A percentile compares a stretch with the other conserved stretches of the same genome.
Conservation (phyloP, 2,888 invertebrate species). For the Phragmatobia fuliginosa region DNA sequence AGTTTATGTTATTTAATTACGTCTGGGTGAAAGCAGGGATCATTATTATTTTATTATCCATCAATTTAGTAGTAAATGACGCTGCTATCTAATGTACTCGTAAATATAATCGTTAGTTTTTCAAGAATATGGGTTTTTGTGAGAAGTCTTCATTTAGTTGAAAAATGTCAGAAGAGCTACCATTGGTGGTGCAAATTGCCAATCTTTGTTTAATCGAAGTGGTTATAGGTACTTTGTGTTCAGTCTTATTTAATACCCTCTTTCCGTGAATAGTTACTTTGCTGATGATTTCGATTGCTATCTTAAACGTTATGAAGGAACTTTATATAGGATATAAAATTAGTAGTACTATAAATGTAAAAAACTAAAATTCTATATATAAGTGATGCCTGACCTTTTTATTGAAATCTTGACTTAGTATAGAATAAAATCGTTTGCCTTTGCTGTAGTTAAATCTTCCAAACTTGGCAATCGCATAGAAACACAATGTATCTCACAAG, state of each 20-base stretch:
- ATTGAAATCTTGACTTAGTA: too few relatives aligned
- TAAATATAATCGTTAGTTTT: slow-evolving; percentile 29
- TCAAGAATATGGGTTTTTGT: slow-evolving; percentile 21
- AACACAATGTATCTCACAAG: too few relatives aligned
- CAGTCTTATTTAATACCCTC: not conserved
- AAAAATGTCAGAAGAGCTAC: slow-evolving; percentile 11
- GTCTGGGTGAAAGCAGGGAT: slow-evolving; percentile 38
- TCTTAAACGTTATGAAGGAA: not conserved
- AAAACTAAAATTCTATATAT: too few relatives aligned
- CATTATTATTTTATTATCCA: slow-evolving; percentile 65
- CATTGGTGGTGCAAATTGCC: slow-evolving; percentile 4
- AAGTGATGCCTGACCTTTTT: too few relatives aligned
- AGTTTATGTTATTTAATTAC: slow-evolving; percentile 9
- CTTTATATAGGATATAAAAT: too few relatives aligned
- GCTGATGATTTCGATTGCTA: not conserved
- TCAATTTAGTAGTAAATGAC: slow-evolving; percentile 43
- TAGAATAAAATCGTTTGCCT: too few relatives aligned
- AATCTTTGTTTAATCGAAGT: slow-evolving; percentile 8
- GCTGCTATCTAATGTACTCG: slow-evolving; percentile 28
- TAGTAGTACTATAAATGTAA: too few relatives aligned
- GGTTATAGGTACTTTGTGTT: not conserved
- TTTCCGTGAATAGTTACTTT: not conserved
- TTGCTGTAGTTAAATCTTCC: too few relatives aligned
- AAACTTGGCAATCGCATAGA: too few relatives aligned
- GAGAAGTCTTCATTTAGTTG: slow-evolving; percentile 1